These are phyloP conservation scores for Mylabris sibirica DNA, from an alignment of 2,888 invertebrate genomes.

Conservation along the genomic window DNA sequence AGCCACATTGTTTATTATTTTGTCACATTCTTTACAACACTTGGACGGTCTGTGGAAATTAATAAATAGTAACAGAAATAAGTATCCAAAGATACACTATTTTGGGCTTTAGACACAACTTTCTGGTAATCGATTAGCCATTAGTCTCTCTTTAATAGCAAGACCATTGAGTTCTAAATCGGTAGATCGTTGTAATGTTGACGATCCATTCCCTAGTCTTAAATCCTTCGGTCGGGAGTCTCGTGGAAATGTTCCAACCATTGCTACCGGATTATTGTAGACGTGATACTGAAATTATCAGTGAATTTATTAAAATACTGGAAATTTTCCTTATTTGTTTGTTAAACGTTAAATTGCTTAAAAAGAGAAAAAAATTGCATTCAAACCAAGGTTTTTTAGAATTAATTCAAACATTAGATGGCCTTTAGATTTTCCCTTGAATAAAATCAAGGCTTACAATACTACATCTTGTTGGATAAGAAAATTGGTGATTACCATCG, in stretches of 20 bases:
- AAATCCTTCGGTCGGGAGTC: conserved; percentile 64
- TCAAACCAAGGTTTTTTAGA: too few relatives aligned
- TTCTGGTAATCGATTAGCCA: conserved; percentile 86
- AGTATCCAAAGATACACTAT: conserved; percentile 28
- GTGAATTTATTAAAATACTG: neutral
- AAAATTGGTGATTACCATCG: conserved; percentile 31
- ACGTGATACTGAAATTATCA: conserved; percentile 56
- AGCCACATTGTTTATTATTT: neutral
- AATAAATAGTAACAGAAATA: conserved; percentile 22
- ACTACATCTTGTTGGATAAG: neutral
- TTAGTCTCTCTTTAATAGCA: conserved; percentile 86
- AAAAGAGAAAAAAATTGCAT: too few relatives aligned
- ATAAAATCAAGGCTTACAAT: too few relatives aligned
- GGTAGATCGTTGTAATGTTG: conserved; percentile 60
- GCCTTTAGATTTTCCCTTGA: too few relatives aligned
- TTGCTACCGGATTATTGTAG: conserved; percentile 65
- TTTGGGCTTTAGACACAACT: conserved; percentile 76
- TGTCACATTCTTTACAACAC: conserved; percentile 26
- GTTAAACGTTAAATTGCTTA: too few relatives aligned
- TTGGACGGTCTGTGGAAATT: conserved; percentile 44
- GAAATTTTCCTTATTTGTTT: too few relatives aligned
- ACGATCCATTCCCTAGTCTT: conserved; percentile 61
- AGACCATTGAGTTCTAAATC: conserved; percentile 76
- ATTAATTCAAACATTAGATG: too few relatives aligned
- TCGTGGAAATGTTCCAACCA: conserved; percentile 67